phyloP scores from a whole-genome alignment of 2,113 vertebrate species.

The Corythaixoides concolor region DNA sequence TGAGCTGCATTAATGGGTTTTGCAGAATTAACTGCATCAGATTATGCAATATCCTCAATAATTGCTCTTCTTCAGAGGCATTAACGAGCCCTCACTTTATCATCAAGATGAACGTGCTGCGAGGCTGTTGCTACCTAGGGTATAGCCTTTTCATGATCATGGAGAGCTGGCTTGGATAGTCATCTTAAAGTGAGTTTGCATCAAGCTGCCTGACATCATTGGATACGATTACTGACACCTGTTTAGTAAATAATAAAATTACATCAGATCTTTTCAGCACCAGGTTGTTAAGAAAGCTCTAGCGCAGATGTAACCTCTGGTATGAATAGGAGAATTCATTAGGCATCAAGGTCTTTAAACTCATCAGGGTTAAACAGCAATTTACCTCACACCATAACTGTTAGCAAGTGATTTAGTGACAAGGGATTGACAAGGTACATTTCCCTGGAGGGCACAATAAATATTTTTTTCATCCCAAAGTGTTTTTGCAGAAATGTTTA shows the following conservation, averaged over 20 bases:
- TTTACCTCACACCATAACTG: constrained; percentile 30
- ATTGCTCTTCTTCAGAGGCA: background rate
- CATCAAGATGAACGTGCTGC: background rate
- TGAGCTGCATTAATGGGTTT: background rate
- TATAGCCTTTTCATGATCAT: background rate
- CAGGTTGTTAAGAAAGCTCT: background rate
- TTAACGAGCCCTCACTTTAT: fast-evolving
- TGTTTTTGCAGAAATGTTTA: constrained; percentile 65
- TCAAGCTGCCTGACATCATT: background rate
- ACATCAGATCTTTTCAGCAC: constrained; percentile 54
- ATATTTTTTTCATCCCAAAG: constrained; percentile 35
- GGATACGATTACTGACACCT: constrained; percentile 27
- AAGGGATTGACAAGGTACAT: constrained; percentile 48
- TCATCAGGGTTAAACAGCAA: constrained; percentile 9
- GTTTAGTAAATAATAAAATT: constrained; percentile 39
- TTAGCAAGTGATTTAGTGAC: constrained; percentile 61
- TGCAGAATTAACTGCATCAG: background rate
- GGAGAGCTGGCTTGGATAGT: background rate
- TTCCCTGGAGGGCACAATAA: constrained; percentile 59
- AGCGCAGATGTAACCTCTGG: constrained; percentile 8
- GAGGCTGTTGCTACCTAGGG: background rate
- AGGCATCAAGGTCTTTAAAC: constrained; percentile 38
- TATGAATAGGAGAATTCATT: constrained; percentile 56
- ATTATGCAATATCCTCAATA: background rate
- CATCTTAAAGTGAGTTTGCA: background rate